phyloP scores from a whole-genome alignment of 2,113 vertebrate genomes.

The Caracal caracal region DNA sequence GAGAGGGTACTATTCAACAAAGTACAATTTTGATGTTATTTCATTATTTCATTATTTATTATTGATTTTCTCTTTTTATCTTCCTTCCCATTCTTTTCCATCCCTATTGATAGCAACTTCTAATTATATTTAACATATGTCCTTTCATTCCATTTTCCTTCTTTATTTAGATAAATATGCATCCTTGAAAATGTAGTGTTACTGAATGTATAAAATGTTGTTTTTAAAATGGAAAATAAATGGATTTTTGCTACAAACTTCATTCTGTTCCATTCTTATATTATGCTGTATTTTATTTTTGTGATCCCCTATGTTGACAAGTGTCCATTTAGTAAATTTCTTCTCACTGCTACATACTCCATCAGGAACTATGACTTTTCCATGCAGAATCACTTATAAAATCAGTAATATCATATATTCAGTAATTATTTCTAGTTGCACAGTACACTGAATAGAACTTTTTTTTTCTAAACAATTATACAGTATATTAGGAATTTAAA shows the following conservation, averaged over 20 bases:
- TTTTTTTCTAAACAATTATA: background rate
- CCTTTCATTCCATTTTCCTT: background rate
- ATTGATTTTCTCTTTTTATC: background rate
- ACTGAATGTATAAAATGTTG: background rate
- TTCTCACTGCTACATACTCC: background rate
- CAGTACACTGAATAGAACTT: background rate
- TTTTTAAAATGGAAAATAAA: slow-evolving; percentile 13
- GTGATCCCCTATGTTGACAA: background rate
- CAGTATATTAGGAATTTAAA: background rate
- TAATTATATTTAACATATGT: background rate
- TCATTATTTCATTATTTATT: background rate
- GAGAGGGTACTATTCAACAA: background rate
- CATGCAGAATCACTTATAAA: background rate
- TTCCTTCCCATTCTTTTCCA: background rate
- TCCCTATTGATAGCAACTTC: background rate
- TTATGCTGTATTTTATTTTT: background rate
- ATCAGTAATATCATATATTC: background rate
- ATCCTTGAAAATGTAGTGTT: background rate
- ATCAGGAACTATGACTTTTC: background rate
- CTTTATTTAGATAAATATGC: background rate
- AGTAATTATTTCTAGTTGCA: background rate
- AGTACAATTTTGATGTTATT: background rate
- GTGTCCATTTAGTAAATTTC: background rate
- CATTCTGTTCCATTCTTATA: background rate
- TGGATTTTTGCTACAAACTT: background rate